Conservation (phyloP, 2,113 vertebrate genomes). For the Poicephalus meyeri region DNA sequence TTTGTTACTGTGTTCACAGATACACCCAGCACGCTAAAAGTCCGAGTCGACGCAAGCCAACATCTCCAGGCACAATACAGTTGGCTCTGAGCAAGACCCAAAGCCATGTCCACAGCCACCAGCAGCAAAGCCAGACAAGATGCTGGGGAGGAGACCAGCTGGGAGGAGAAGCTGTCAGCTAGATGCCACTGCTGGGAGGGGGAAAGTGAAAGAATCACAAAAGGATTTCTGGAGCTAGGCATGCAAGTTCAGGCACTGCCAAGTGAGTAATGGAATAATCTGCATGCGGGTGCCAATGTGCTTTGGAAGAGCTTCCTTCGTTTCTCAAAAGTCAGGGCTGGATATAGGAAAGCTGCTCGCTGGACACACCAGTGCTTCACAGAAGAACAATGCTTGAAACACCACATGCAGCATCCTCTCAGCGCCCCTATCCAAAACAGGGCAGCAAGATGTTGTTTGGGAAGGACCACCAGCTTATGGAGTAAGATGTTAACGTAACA, state of each 20-base stretch:
- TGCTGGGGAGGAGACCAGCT: conserved; percentile 59
- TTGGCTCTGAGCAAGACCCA: conserved; percentile 9
- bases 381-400: conserved; percentile 34
- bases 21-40: rapidly evolving
- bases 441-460: conserved; percentile 5
- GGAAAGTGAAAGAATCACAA: background rate
- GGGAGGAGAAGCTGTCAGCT: conserved; percentile 58
- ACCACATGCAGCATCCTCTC: background rate
- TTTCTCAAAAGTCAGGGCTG: conserved; percentile 68
- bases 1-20: conserved; percentile 2
- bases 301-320: conserved; percentile 69
- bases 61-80: conserved; percentile 28
- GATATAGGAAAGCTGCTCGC: conserved; percentile 67
- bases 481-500: background rate
- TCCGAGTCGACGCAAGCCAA: background rate
- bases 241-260: conserved; percentile 53
- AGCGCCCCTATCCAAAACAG: conserved; percentile 3
- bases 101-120: conserved; percentile 33
- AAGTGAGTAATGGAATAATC: conserved; percentile 77
- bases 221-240: conserved; percentile 40
- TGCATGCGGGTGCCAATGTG: conserved; percentile 53
- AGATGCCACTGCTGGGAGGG: conserved; percentile 32
- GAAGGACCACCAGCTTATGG: conserved; percentile 28
- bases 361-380: conserved; percentile 32
- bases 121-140: conserved; percentile 56